These are phyloP conservation scores for Apis laboriosa DNA, from an alignment of 1,140 invertebrate genomes.

Conservation along the genomic window DNA sequence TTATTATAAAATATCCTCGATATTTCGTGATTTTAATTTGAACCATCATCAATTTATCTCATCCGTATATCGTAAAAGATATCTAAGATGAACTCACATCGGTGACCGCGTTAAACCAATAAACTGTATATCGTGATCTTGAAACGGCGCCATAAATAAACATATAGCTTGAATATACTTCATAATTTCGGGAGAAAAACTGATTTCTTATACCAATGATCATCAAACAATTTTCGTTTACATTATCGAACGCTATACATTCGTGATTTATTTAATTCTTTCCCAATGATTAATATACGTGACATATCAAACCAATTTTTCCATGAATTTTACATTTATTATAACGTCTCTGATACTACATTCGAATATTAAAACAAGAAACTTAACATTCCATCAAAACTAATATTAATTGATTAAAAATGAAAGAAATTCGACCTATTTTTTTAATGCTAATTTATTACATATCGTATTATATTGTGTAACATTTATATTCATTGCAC, in stretches of 20 bases:
- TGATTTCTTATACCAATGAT: not conserved
- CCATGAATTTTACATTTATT: too few species aligned
- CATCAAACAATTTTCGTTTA: not conserved
- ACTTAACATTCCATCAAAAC: too few species aligned
- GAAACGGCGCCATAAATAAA: not conserved
- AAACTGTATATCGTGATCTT: not conserved
- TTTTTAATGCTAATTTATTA: not conserved
- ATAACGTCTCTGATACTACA: too few species aligned
- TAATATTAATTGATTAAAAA: too few species aligned
- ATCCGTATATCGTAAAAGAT: not conserved
- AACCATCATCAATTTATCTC: not conserved
- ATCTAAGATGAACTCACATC: not conserved
- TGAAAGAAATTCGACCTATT: too few species aligned
- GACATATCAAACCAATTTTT: too few species aligned
- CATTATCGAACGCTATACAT: not conserved
- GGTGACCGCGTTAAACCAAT: not conserved
- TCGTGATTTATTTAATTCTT: too few species aligned
- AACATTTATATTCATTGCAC: too few species aligned
- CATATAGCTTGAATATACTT: not conserved
- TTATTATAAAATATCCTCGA: too few species aligned
- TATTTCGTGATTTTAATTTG: not conserved
- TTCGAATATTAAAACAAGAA: too few species aligned
- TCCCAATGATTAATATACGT: too few species aligned
- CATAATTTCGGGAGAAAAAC: not conserved
- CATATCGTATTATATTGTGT: too few species aligned